Base-by-base conservation (phyloP, 1,140 invertebrate genomes). In the Drosophila sulfurigaster region DNA sequence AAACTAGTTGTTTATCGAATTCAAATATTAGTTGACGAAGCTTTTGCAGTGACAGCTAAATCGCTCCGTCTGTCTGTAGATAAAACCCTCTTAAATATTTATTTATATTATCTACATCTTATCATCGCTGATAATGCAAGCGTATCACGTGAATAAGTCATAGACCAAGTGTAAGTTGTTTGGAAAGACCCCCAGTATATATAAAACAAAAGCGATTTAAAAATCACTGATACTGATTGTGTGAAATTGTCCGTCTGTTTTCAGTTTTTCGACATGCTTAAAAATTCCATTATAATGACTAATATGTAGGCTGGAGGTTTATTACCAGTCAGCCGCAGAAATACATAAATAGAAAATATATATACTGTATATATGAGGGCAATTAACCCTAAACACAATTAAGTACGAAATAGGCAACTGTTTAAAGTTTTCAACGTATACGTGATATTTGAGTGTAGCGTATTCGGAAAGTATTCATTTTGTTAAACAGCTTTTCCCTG, bases 101-200 rank as follows among this genome's bases (percentile, higher is more conserved):
- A n/a, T 45, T 45, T 46, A 28, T 46, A 59, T 13, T 45, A 28
- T 45, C 57, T 28, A 59, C 1, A 45, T 59, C 41, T 59, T 46
- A 59, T 59, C 57, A 59, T 2, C 13, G 35, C 54, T 57, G 54
- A 57, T 57, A 56, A 56, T 56, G 30, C 1, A 7, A 5, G n/a
- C 6, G 35, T 30, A 38, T 43, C 54, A 41, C 54, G 54, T 57
- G 54, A 57, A 43, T 43, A 43, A 11, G 35, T 25, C 15, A n/a
- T 30, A 38, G 52, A 38, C 13, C 10, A 56, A 16, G 13, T 16
- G 30, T 28, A 16, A 38, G 35, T 10, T 38, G 35, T 38, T 38
- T 11, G 35, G 41, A 45, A 46, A 46, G 1, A 16, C 30, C 11
- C 5, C 41, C 11, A 30, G 32, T 57, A 41, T 38, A 41, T 38